Evolutionary conservation across 2,113 vertebrate species (phyloP).

Genomic region (Gallinago media): DNA sequence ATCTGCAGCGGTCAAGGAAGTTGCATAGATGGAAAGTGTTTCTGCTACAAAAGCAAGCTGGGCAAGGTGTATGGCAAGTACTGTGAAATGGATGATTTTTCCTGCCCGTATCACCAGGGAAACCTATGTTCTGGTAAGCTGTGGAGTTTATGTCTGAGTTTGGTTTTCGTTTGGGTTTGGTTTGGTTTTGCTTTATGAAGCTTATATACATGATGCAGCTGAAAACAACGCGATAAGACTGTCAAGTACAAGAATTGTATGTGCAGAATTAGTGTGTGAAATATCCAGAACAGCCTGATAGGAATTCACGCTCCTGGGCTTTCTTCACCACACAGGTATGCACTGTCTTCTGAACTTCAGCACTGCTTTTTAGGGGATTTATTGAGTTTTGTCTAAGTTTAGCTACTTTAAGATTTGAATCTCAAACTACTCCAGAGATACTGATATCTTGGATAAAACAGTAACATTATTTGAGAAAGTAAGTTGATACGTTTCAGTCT

Average conservation of each 20-base stretch:
- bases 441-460: not conserved
- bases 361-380: not conserved
- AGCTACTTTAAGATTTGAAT: not conserved
- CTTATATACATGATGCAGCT: not conserved
- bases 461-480: not conserved
- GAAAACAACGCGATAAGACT: not conserved
- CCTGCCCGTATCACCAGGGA: conserved; percentile 88
- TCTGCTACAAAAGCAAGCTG: conserved; percentile 87
- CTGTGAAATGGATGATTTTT: conserved; percentile 95
- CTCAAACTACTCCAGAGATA: not conserved
- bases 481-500: not conserved
- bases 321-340: not conserved
- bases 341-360: not conserved
- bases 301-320: not conserved
- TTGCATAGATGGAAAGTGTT: conserved; percentile 89
- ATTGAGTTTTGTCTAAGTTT: not conserved
- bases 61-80: conserved; percentile 90
- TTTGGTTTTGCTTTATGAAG: not conserved
- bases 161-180: not conserved
- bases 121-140: conserved; percentile 88
- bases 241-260: not conserved
- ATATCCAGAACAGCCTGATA: not conserved
- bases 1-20: conserved; percentile 88
- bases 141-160: not conserved
- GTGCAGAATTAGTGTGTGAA: not conserved